Evolutionary conservation across 2,888 invertebrate genomes (phyloP).

Genomic region (Drosophila quasianomalipes): DNA sequence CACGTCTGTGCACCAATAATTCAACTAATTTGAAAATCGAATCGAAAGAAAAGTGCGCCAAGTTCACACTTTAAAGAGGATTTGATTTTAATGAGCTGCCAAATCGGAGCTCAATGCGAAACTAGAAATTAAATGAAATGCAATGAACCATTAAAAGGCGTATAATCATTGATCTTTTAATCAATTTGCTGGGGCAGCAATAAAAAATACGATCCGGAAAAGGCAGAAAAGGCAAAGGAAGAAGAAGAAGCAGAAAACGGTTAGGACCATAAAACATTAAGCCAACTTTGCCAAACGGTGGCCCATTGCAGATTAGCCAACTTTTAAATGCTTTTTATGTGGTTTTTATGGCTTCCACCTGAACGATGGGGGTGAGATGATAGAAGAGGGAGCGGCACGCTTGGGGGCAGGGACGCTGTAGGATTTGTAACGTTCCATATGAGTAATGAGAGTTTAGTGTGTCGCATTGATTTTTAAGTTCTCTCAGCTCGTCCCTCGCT

Average conservation of each 20-base stretch:
- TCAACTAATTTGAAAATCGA: background rate
- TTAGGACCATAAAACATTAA: slow-evolving; percentile 63
- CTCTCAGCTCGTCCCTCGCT: background rate
- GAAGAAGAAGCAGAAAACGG: slow-evolving; percentile 21
- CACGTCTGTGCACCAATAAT: background rate
- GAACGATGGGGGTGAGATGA: background rate
- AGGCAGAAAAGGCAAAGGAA: background rate
- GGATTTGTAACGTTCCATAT: slow-evolving; percentile 54
- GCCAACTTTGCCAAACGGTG: slow-evolving; percentile 57
- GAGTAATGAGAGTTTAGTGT: slow-evolving; percentile 77
- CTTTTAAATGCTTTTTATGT: slow-evolving; percentile 78
- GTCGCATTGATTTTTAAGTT: slow-evolving; percentile 72
- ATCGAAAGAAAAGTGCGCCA: background rate
- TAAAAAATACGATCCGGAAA: slow-evolving; percentile 33
- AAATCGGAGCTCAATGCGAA: slow-evolving; percentile 38
- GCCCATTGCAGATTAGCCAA: slow-evolving; percentile 66
- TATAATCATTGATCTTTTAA: slow-evolving; percentile 80
- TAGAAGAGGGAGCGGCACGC: background rate
- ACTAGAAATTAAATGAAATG: slow-evolving; percentile 73
- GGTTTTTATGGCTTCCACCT: slow-evolving; percentile 64
- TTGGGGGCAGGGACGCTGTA: background rate
- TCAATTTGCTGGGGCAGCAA: slow-evolving; percentile 70
- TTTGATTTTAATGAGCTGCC: slow-evolving; percentile 48
- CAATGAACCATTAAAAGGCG: slow-evolving; percentile 74
- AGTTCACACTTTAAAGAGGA: slow-evolving; percentile 10